Conservation (phyloP, 2,797 vertebrate species). For the Jordanella pulchra region DNA sequence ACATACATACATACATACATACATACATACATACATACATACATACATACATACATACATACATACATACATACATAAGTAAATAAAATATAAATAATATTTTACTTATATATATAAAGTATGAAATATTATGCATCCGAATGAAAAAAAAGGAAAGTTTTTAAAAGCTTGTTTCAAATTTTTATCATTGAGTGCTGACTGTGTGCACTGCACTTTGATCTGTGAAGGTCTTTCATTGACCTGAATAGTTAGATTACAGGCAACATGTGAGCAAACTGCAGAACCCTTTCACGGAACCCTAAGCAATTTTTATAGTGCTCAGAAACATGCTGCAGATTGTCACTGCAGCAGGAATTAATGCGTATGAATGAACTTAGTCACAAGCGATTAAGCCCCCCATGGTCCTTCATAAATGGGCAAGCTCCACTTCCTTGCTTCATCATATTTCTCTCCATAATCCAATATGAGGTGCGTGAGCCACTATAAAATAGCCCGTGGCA, state of each 20-base stretch:
- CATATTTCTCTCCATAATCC: constrained; percentile 71
- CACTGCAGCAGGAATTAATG: constrained; percentile 51
- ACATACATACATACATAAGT: no score
- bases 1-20: no score
- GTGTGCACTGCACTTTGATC: neutral
- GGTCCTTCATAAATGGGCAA: constrained; percentile 58
- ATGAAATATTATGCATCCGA: neutral
- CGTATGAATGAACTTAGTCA: constrained; percentile 64
- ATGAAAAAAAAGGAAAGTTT: neutral
- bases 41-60: neutral
- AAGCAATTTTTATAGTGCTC: constrained; percentile 18
- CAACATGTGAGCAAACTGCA: constrained; percentile 3
- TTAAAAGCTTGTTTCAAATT: neutral
- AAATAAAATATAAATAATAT: no score
- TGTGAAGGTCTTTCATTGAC: neutral
- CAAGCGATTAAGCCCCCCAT: constrained; percentile 61
- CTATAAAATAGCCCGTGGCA: constrained; percentile 70
- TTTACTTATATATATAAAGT: no score
- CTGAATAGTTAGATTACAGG: neutral
- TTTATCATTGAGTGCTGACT: neutral
- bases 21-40: neutral
- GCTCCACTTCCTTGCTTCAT: constrained; percentile 56
- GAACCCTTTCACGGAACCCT: constrained; percentile 2
- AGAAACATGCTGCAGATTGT: constrained; percentile 31
- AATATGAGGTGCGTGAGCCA: constrained; percentile 63